Conservation (phyloP, 1,140 invertebrate species). For the Drosophila leontia region DNA sequence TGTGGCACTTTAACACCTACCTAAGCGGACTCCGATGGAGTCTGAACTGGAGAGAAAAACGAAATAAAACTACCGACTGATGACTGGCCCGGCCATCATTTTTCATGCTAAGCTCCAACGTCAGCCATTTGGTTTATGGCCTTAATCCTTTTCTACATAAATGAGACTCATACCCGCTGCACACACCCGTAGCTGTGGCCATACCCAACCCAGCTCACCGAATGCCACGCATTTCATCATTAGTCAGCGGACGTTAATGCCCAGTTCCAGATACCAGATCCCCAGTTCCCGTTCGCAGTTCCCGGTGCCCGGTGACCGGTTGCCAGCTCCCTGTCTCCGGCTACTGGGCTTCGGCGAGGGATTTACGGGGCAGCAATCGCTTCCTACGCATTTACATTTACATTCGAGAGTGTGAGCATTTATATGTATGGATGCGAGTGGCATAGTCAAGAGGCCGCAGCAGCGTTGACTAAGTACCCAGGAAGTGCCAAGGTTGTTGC, state of each 20-base stretch:
- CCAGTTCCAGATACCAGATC: conserved; percentile 52
- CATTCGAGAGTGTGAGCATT: conserved; percentile 39
- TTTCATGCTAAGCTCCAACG: conserved; percentile 82
- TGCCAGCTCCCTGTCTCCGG: conserved; percentile 21
- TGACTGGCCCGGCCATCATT: conserved; percentile 69
- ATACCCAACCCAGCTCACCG: conserved; percentile 38
- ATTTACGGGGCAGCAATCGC: conserved; percentile 39
- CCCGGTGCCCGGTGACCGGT: neutral
- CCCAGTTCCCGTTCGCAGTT: conserved; percentile 1
- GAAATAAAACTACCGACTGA: conserved; percentile 54
- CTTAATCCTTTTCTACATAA: conserved; percentile 83
- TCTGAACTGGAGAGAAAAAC: neutral
- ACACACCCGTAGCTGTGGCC: conserved; percentile 2
- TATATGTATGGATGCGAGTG: conserved; percentile 33
- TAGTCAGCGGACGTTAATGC: conserved; percentile 81
- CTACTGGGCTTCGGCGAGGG: conserved; percentile 36
- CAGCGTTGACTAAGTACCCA: conserved; percentile 77
- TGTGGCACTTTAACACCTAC: conserved; percentile 77
- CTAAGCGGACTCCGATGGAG: conserved; percentile 39
- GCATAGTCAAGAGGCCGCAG: conserved; percentile 66
- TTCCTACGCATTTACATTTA: conserved; percentile 72
- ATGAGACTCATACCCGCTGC: conserved; percentile 53
- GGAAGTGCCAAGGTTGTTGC: conserved; percentile 82
- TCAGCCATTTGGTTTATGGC: conserved; percentile 83
- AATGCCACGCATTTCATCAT: conserved; percentile 83